A percentile compares a stretch with the other conserved stretches of the same genome.
Evolutionary conservation across 2,113 vertebrate genomes (phyloP).

Genomic region (Xyrauchen texanus): DNA sequence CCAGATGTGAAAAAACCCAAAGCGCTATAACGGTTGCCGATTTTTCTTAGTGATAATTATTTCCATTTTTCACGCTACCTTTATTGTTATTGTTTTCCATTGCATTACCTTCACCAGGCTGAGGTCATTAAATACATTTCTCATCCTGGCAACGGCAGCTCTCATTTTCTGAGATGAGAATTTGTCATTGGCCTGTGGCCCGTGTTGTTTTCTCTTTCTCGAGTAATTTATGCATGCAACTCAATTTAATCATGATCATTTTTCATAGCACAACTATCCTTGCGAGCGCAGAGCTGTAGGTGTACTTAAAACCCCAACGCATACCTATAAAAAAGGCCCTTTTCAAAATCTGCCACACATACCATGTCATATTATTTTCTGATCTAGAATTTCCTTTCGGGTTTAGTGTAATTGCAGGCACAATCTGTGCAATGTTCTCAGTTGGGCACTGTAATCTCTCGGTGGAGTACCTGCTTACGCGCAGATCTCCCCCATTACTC

Average conservation of each 20-base stretch:
- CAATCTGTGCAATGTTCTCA: slow-evolving; percentile 24
- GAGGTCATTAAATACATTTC: slow-evolving; percentile 8
- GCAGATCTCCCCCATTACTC: slow-evolving; percentile 50
- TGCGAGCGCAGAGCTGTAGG: background rate
- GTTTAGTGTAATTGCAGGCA: slow-evolving; percentile 38
- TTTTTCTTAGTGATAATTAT: slow-evolving; percentile 19
- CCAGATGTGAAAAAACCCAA: slow-evolving; percentile 29
- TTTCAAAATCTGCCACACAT: slow-evolving; percentile 1
- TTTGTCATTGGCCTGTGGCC: slow-evolving; percentile 41
- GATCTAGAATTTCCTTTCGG: slow-evolving; percentile 8
- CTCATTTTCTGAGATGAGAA: slow-evolving; percentile 38
- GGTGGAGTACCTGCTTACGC: slow-evolving; percentile 26
- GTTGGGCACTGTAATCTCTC: slow-evolving; percentile 49
- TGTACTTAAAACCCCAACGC: background rate
- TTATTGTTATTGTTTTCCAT: slow-evolving; percentile 31
- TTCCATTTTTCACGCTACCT: slow-evolving; percentile 1
- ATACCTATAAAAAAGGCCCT: background rate
- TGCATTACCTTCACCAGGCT: slow-evolving; percentile 18
- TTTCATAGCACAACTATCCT: slow-evolving; percentile 34
- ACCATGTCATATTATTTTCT: slow-evolving; percentile 12
- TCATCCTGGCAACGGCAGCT: slow-evolving; percentile 18
- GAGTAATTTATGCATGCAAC: slow-evolving; percentile 44
- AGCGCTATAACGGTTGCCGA: background rate
- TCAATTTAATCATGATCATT: slow-evolving; percentile 55
- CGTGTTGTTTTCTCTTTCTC: slow-evolving; percentile 36